Base-by-base conservation (phyloP, 2,888 invertebrate genomes). In the Laspeyria flexula region DNA sequence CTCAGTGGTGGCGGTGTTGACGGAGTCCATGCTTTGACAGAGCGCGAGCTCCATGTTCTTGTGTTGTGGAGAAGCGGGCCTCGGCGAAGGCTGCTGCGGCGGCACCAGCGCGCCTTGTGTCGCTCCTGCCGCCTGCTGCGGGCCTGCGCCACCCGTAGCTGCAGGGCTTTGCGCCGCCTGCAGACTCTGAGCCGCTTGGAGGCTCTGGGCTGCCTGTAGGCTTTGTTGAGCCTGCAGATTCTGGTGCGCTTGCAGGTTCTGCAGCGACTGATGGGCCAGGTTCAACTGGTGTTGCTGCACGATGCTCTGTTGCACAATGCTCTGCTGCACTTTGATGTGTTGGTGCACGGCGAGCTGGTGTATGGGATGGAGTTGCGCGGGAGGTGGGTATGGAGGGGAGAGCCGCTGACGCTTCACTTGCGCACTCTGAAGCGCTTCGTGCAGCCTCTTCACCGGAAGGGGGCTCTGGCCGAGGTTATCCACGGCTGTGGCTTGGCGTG, bases 11-110 rank as follows among this genome's bases (percentile, higher is more conserved):
- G 96, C 96, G 76, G 98, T 98, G 93, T 98, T 98, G 86, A 98
- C 98, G 79, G 98, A 98, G 94, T 98, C 98, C 98, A 98, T 98
- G 94, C 98, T 98, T 93, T 98, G 98, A 87, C 98, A 98, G 83
- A 97, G 94, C 80, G 97, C 96, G 85, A 96, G 94, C 83, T 93
- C 93, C 93, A 93, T 93, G 77, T 74, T 90, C 86, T 92, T 90
- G 78, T 91, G 88, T 57, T 88, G 90, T 52, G 91, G 88, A 45
- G 90, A 88, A 50, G 79, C 66, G 64, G 89, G 65, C 64, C 86
- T 80, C 79, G 89, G 89, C 61, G 91, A 90, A 50, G 88, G 80
- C 73, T 89, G 90, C 83, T 88, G 90, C 78, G 90, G 87, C 67
- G 92, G 82, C 79, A 87, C 87, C 85, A 89, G 85, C 77, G 89